Base-by-base conservation (phyloP, 23 tunicate species). In the Phallusia fumigata region DNA sequence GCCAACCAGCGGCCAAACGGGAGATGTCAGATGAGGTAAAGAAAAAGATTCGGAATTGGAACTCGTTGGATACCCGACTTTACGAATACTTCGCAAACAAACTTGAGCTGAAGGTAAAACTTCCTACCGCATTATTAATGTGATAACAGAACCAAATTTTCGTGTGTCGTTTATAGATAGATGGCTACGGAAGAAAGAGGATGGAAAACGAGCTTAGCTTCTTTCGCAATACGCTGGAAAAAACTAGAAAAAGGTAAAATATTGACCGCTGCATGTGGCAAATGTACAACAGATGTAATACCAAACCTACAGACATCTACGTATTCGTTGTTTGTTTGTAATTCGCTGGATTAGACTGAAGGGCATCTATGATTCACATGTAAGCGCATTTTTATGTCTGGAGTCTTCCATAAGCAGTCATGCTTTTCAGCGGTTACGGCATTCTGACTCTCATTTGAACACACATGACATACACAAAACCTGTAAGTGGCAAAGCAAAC, bases 11-110 rank as follows among this genome's bases (percentile, higher is more conserved):
- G 18, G 86, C 90, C 0, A 69, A 97, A 76, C 31, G 84, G 32
- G 73, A 73, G 0, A 19, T 83, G 19, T 75, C 80, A 22, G 73
- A 58, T 30, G 81, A 65, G 52, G 72, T 85, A 83, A 77, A 58
- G 73, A 52, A 82, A 28, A 85, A 92, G 80, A 92, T 97, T 36
- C 79, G 78, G 21, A 40, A 83, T 53, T 97, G 99, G 99, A 97
- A 92, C 50, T 73, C 52, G 26, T 65, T 97, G 32, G 99, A 97
- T 53, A 36, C 91, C 8, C 53, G 65, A 76, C 75, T 97, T 10
- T 97, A 97, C 74, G 64, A 89, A 19, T 85, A 91, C 73, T 97
- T 92, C 53, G 78, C 73, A 36, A 88, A 91, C 51, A 81, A 58
- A 32, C 65, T 96, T 32, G 84, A 86, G 33, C 73, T 65, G 30